Evolutionary conservation across 1,140 invertebrate genomes (phyloP).

Genomic region (Megathymus violae): DNA sequence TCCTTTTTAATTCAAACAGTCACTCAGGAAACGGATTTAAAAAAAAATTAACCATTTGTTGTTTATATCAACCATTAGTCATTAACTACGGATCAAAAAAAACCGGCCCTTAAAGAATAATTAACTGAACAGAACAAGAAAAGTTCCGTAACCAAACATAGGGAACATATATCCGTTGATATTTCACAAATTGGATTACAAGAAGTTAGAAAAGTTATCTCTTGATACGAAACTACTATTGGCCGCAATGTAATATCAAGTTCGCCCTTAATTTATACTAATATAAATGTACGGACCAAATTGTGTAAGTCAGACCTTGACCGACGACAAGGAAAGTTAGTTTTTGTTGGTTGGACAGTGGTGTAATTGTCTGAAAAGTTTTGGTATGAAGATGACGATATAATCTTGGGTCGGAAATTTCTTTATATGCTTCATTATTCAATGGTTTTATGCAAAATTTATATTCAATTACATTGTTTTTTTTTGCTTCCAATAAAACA

Average conservation of each 20-base stretch:
- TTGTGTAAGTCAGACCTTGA: not conserved
- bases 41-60: too few species aligned
- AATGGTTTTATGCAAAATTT: not conserved
- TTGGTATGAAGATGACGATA: not conserved
- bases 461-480: too few species aligned
- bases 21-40: too few species aligned
- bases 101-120: too few species aligned
- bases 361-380: slow-evolving; percentile 9
- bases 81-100: too few species aligned
- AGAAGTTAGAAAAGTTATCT: not conserved
- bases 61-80: too few species aligned
- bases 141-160: too few species aligned
- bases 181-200: not conserved
- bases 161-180: not conserved
- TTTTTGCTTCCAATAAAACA: too few species aligned
- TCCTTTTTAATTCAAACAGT: too few species aligned
- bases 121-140: too few species aligned
- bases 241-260: slow-evolving; percentile 2
- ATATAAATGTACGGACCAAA: not conserved
- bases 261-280: slow-evolving; percentile 4
- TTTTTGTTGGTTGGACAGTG: not conserved
- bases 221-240: not conserved
- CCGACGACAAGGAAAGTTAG: not conserved
- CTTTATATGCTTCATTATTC: not conserved
- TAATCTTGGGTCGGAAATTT: not conserved